phyloP scores from a whole-genome alignment of 64 coral and sea anemone species.

The Montipora capricornis region DNA sequence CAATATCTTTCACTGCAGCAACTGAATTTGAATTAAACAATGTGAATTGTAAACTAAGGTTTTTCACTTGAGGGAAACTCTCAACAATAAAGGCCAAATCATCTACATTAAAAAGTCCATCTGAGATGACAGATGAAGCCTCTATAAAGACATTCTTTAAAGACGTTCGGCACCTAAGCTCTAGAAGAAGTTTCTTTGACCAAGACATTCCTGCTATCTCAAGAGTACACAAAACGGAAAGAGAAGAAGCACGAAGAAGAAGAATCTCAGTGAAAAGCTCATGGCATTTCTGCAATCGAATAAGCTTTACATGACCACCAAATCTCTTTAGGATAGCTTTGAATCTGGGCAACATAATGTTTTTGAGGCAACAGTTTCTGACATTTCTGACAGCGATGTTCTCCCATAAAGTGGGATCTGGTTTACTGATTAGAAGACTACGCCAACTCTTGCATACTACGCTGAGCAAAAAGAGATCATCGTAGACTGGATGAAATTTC shows the following conservation, averaged over 20 bases:
- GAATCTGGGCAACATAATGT: slow-evolving; percentile 72
- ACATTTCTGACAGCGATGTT: slow-evolving; percentile 64
- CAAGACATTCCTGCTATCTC: slow-evolving; percentile 82
- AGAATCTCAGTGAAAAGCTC: slow-evolving; percentile 70
- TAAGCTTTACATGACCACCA: slow-evolving; percentile 55
- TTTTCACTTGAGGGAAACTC: slow-evolving; percentile 71
- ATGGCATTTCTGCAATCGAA: slow-evolving; percentile 80
- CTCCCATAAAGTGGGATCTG: slow-evolving; percentile 86
- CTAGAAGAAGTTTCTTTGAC: slow-evolving; percentile 75
- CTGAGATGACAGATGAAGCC: slow-evolving; percentile 23
- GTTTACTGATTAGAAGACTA: slow-evolving; percentile 40
- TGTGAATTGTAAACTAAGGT: slow-evolving; percentile 73
- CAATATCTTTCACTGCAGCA: slow-evolving; percentile 36
- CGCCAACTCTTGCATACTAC: slow-evolving; percentile 84
- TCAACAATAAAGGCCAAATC: slow-evolving; percentile 69
- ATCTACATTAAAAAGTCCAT: slow-evolving; percentile 58
- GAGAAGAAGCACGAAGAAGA: not conserved
- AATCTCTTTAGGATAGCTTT: slow-evolving; percentile 57
- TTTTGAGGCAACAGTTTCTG: slow-evolving; percentile 74
- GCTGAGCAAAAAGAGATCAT: slow-evolving; percentile 67
- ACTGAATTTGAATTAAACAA: slow-evolving; percentile 58
- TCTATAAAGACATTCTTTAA: slow-evolving; percentile 65
- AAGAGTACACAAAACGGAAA: slow-evolving; percentile 52
- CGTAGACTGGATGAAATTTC: slow-evolving; percentile 77
- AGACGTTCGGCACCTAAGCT: slow-evolving; percentile 75